A percentile compares a stretch with the other conserved stretches of the same genome.
These are phyloP conservation scores for Myripristis murdjan DNA, from an alignment of 2,797 vertebrate species.

Conservation along the genomic window DNA sequence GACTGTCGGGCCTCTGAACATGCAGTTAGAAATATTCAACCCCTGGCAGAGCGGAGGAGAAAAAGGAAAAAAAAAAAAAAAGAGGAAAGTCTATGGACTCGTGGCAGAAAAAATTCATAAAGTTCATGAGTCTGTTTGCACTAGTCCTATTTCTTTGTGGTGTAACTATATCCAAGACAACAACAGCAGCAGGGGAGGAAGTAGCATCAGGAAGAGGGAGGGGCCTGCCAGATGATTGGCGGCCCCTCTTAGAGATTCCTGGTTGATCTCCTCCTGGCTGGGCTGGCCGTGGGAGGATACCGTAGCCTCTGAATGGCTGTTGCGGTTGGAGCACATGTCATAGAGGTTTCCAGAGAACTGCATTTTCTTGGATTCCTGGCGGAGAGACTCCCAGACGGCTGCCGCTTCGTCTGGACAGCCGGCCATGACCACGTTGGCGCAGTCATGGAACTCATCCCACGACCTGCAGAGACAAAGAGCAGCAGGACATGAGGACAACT, in stretches of 20 bases:
- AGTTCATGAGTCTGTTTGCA: constrained; percentile 66
- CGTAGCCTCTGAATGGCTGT: constrained; percentile 60
- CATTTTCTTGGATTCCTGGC: constrained; percentile 92
- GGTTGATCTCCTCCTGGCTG: constrained; percentile 87
- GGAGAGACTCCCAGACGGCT: constrained; percentile 93
- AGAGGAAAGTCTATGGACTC: constrained; percentile 55
- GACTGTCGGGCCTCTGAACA: constrained; percentile 68
- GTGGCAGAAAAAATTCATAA: constrained; percentile 56
- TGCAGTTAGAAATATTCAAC: constrained; percentile 69
- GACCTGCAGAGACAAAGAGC: constrained; percentile 81
- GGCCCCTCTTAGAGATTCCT: constrained; percentile 88
- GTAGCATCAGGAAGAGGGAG: constrained; percentile 44
- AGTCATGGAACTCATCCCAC: constrained; percentile 94
- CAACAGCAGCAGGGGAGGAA: constrained; percentile 61
- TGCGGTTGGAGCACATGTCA: constrained; percentile 88
- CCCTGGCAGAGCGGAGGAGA: constrained; percentile 57
- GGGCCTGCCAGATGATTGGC: constrained; percentile 42
- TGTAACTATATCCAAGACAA: constrained; percentile 68
- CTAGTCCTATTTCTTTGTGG: constrained; percentile 44
- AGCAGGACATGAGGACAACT: background rate
- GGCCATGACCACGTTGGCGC: constrained; percentile 88
- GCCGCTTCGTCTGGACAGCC: constrained; percentile 91
- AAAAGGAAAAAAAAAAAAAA: background rate
- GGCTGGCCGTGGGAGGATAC: constrained; percentile 50
- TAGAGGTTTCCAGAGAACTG: constrained; percentile 94